Evolutionary conservation across 2,797 vertebrate genomes (phyloP).

Genomic region (Molothrus ater): DNA sequence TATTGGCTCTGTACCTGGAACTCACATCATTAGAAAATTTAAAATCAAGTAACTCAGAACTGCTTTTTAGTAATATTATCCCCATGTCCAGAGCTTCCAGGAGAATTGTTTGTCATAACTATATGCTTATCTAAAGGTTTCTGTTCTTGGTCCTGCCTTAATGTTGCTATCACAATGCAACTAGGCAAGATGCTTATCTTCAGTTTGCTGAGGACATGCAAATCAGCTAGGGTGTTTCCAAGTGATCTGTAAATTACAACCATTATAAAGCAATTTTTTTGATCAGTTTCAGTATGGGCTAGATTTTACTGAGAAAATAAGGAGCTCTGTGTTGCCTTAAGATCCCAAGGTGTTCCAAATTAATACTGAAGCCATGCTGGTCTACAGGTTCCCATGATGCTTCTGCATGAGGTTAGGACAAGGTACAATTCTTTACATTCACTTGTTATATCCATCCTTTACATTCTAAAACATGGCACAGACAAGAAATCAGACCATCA

Average conservation of each 20-base stretch:
- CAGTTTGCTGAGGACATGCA: background rate
- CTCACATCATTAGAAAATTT: background rate
- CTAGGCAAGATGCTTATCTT: background rate
- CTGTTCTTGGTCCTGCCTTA: background rate
- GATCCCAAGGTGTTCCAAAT: background rate
- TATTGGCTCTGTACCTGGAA: background rate
- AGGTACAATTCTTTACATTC: background rate
- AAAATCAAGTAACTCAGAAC: background rate
- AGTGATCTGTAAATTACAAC: background rate
- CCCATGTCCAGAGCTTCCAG: background rate
- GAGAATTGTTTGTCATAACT: background rate
- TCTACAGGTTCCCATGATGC: background rate
- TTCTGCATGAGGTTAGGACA: background rate
- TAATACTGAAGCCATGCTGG: background rate
- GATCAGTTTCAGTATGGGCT: background rate
- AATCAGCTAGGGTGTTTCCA: background rate
- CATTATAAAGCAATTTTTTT: background rate
- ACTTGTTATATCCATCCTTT: background rate
- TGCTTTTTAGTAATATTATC: background rate
- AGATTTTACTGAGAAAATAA: background rate
- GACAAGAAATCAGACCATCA: background rate
- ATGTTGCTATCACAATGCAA: background rate
- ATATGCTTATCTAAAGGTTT: background rate
- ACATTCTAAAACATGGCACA: background rate
- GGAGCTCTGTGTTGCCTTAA: background rate